Conservation (phyloP, 2,888 invertebrate genomes). For the Strigamia transsilvanica region DNA sequence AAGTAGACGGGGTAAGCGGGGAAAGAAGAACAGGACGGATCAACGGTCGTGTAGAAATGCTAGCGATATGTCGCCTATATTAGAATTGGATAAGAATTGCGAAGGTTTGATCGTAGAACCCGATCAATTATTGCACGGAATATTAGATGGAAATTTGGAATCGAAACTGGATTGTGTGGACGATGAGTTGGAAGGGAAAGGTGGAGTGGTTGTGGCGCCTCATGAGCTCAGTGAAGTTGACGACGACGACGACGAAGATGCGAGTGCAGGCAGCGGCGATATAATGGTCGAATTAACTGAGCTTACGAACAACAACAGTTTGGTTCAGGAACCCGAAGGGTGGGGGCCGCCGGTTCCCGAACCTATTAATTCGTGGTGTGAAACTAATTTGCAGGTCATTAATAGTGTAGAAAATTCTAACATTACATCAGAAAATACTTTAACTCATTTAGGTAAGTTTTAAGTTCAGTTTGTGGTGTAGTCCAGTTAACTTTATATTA, state of each 20-base stretch:
- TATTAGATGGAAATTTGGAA: constrained; percentile 27
- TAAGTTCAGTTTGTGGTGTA: neutral
- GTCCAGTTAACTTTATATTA: neutral
- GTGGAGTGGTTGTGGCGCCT: constrained; percentile 53
- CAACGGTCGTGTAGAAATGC: neutral
- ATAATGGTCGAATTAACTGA: neutral
- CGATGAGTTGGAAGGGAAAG: neutral
- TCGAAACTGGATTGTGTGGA: constrained; percentile 6
- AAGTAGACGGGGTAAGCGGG: constrained; percentile 31
- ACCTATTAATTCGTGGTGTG: constrained; percentile 26
- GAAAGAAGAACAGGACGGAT: constrained; percentile 49
- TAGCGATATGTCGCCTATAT: neutral
- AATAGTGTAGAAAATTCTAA: neutral
- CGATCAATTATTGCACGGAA: neutral
- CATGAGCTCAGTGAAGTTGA: constrained; percentile 57
- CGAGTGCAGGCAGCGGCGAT: constrained; percentile 56
- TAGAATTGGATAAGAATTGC: constrained; percentile 17
- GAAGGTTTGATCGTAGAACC: constrained; percentile 22
- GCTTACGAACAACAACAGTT: constrained; percentile 54
- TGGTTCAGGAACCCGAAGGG: constrained; percentile 1
- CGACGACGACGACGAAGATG: constrained; percentile 56
- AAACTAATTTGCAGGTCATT: neutral
- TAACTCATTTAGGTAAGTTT: neutral
- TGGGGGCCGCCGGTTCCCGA: constrained; percentile 2
- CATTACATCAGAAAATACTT: neutral